Evolutionary conservation across 1,140 invertebrate species (phyloP), one percentile per base, ranked within the genome.

Genomic region (Caerostris extrusa): DNA sequence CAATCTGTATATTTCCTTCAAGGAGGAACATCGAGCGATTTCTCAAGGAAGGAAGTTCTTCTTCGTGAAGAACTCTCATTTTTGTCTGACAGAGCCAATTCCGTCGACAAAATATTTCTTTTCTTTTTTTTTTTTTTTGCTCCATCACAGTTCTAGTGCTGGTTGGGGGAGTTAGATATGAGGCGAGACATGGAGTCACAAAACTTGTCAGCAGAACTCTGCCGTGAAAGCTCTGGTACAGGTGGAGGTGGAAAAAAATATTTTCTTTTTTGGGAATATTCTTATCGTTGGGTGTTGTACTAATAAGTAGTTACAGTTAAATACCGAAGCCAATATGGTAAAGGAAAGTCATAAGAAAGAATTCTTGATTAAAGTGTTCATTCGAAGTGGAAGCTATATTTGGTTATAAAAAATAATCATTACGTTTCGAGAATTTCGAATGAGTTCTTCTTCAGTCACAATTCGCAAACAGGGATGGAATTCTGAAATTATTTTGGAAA

Each of bases 81-180:
- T 77, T 77, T 77, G 71, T 77, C 71, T 10, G 71, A 77, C 71
- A 77, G 71, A 77, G 71, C 71, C 71, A 53, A 77, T 77, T 77
- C 53, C 71, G 71, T 5, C 50, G 71, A 77, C 71, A 77, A 77
- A 77, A 77, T 77, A 77, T 77, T 50, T 77, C 53, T 77, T 34
- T n/a, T n/a, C n/a, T n/a, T n/a, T n/a, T n/a, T n/a, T n/a, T n/a
- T 77, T 77, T 53, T 77, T 10, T 34, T 50, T 34, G 17, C 34
- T 34, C 34, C 61, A 64, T 64, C 61, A 12, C 71, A 5, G 71
- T 12, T 53, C 14, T 12, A 34, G 4, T 7, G 71, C 4, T 5
- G 12, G 71, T 3, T 8, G 10, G 8, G 10, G 12, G 71, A 53
- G 50, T 5, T 53, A 19, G 67, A 19, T 69, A 69, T 19, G 6